Percentiles rank a stretch among this genome's conserved stretches.
Evolutionary conservation across 2,797 vertebrate genomes (phyloP).

Genomic region (Rhadinocentrus ornatus): DNA sequence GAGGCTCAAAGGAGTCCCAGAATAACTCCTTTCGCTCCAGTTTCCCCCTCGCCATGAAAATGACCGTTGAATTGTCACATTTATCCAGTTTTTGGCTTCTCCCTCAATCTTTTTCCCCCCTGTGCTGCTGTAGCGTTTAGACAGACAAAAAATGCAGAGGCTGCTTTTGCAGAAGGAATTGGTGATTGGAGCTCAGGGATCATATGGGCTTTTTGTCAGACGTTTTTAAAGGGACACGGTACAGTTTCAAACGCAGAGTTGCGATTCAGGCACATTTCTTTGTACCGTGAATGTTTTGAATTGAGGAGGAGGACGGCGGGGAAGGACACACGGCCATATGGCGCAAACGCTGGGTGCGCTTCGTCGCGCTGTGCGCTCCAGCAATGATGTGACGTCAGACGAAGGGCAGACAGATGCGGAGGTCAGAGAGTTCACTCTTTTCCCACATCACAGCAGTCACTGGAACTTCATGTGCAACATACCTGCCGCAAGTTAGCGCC

Average conservation of each 20-base stretch:
- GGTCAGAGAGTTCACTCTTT: constrained; percentile 60
- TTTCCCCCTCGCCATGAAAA: constrained; percentile 87
- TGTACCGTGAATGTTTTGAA: constrained; percentile 2
- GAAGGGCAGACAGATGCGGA: constrained; percentile 49
- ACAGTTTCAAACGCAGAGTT: constrained; percentile 63
- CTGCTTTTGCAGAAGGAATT: constrained; percentile 85
- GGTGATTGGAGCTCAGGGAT: constrained; percentile 91
- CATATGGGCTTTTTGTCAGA: constrained; percentile 90
- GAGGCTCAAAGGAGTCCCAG: constrained; percentile 86
- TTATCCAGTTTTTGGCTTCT: constrained; percentile 76
- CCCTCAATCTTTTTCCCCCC: constrained; percentile 57
- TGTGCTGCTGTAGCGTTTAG: constrained; percentile 82
- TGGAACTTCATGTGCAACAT: constrained; percentile 1
- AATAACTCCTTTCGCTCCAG: constrained; percentile 83
- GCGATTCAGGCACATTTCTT: constrained; percentile 50
- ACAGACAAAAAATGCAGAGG: constrained; percentile 85
- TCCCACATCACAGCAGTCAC: constrained; percentile 24
- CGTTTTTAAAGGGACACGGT: constrained; percentile 89
- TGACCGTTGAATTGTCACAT: constrained; percentile 79
- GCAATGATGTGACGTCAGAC: constrained; percentile 68
- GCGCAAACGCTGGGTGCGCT: constrained; percentile 62
- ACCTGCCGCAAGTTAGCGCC: background rate
- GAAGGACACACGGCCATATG: constrained; percentile 40
- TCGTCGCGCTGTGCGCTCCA: constrained; percentile 47
- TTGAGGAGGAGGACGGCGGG: constrained; percentile 3